These are phyloP conservation scores for Orthonevra nobilis DNA, from an alignment of 2,888 invertebrate genomes.

Conservation along the genomic window DNA sequence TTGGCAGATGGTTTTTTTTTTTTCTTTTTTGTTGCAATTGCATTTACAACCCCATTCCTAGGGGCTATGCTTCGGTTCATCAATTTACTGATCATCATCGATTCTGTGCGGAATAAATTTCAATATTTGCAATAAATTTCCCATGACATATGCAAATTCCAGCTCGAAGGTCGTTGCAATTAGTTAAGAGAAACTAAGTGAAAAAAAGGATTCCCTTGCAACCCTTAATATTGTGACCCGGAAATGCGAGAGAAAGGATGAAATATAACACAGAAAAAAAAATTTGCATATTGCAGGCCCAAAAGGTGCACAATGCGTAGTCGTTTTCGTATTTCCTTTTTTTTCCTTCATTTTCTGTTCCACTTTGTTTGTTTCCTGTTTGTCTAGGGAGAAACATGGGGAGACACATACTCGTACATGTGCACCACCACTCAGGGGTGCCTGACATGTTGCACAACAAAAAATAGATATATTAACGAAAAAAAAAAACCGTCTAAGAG, in stretches of 20 bases:
- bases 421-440: conserved; percentile 57
- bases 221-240: conserved; percentile 48
- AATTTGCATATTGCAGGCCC: conserved; percentile 69
- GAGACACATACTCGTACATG: conserved; percentile 6
- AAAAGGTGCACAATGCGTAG: conserved; percentile 68
- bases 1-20: too few species aligned
- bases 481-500: conserved; percentile 44
- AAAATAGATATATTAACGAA: conserved; percentile 40
- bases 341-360: too few species aligned
- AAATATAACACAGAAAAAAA: too few species aligned
- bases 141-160: conserved; percentile 65
- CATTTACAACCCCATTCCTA: too few species aligned
- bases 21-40: too few species aligned
- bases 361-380: conserved; percentile 60
- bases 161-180: conserved; percentile 68
- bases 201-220: conserved; percentile 56
- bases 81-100: conserved; percentile 44
- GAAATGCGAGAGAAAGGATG: conserved; percentile 52
- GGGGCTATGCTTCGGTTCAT: too few species aligned
- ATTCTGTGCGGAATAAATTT: conserved; percentile 44
- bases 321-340: conserved; percentile 30
- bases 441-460: conserved; percentile 38
- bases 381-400: conserved; percentile 30
- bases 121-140: conserved; percentile 63
- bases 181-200: conserved; percentile 60